Conservation (phyloP, 2,113 vertebrate genomes). For the Dermatemys mawii region DNA sequence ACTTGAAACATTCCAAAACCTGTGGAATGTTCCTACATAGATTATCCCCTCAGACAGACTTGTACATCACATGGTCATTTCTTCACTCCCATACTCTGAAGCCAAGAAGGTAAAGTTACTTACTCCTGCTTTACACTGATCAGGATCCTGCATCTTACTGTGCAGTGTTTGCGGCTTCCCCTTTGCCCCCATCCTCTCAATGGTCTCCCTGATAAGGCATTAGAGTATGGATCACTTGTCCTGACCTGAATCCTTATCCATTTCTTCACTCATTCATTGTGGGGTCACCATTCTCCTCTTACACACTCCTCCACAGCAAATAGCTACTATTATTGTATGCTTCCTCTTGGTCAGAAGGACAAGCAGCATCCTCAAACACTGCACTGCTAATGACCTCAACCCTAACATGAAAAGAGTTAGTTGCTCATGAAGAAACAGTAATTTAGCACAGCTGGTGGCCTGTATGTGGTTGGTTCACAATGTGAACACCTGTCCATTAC, state of each 20-base stretch:
- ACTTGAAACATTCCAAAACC: background rate
- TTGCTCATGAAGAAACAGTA: background rate
- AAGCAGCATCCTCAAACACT: background rate
- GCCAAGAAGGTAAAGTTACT: background rate
- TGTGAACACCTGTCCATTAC: background rate
- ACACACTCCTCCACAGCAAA: rapidly evolving
- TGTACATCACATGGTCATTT: background rate
- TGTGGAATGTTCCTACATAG: background rate
- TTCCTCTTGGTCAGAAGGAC: background rate
- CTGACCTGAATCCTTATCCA: background rate
- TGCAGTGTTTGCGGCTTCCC: background rate
- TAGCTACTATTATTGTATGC: rapidly evolving
- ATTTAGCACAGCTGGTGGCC: background rate
- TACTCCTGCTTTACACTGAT: background rate
- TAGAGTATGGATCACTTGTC: background rate
- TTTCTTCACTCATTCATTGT: background rate
- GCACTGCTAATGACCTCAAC: background rate
- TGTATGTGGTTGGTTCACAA: rapidly evolving
- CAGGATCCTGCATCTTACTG: background rate
- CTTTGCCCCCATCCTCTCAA: rapidly evolving
- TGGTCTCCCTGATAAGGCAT: rapidly evolving
- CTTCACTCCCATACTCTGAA: background rate
- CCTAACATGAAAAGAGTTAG: background rate
- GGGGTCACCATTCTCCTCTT: background rate
- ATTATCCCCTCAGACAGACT: background rate